Percentiles rank a stretch among this genome's conserved stretches.
Evolutionary conservation across 2,888 invertebrate genomes (phyloP).

Genomic region (Clusia tigrina): DNA sequence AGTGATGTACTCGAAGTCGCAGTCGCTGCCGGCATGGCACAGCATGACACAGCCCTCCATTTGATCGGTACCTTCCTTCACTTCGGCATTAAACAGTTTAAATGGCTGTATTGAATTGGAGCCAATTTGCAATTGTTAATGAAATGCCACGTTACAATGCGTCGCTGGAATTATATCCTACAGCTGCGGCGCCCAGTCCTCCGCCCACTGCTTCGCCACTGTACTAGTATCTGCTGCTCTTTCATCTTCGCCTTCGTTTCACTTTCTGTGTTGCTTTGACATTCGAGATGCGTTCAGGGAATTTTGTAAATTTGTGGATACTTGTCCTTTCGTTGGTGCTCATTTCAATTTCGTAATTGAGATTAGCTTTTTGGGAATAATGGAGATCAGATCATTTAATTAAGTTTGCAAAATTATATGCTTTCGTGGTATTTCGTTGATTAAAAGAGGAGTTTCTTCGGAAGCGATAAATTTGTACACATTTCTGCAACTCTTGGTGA

Average conservation of each 20-base stretch:
- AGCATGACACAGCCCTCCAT: slow-evolving; percentile 12
- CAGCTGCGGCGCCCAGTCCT: background rate
- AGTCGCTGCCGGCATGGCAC: slow-evolving; percentile 11
- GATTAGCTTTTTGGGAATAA: slow-evolving; percentile 58
- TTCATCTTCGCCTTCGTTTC: slow-evolving; percentile 40
- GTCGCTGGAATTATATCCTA: slow-evolving; percentile 12
- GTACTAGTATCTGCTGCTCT: slow-evolving; percentile 19
- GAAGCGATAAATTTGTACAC: slow-evolving; percentile 45
- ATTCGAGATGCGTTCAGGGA: slow-evolving; percentile 49
- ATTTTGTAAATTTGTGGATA: slow-evolving; percentile 32
- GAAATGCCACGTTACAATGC: slow-evolving; percentile 51
- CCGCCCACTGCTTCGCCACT: background rate
- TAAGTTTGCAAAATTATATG: slow-evolving; percentile 52
- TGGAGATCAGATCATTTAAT: slow-evolving; percentile 62
- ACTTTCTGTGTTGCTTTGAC: slow-evolving; percentile 53
- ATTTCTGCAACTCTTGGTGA: slow-evolving; percentile 25
- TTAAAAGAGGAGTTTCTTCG: slow-evolving; percentile 44
- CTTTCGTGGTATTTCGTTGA: slow-evolving; percentile 36
- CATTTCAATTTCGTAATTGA: slow-evolving; percentile 61
- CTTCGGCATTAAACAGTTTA: slow-evolving; percentile 21
- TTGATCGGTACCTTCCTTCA: slow-evolving; percentile 35
- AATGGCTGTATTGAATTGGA: slow-evolving; percentile 49
- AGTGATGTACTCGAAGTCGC: too few species aligned
- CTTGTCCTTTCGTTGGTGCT: slow-evolving; percentile 37
- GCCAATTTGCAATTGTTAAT: slow-evolving; percentile 58